Evolutionary conservation across 2,113 vertebrate species (phyloP), one percentile per base, ranked within the genome.

Genomic region (Aepyceros melampus): DNA sequence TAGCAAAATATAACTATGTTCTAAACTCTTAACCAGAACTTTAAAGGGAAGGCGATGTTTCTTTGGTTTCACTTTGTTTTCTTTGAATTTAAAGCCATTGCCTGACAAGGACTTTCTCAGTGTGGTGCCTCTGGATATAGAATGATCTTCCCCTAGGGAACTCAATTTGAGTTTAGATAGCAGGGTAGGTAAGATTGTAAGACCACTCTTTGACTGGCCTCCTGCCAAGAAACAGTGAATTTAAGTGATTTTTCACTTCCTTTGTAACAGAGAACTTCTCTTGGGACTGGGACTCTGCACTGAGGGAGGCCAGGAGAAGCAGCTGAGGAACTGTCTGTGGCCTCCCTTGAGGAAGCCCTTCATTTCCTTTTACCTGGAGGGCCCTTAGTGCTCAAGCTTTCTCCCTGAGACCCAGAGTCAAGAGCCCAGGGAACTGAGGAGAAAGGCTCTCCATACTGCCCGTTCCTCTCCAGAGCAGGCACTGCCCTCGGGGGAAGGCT

Each of bases 201-300:
- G 60, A 81, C 45, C 67, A 90, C 81, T 79, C 81, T 97, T 89
- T 43, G 67, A 92, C 58, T 76, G 74, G 43, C 14, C 40, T 94
- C 58, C 96, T 92, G 43, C 76, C 64, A 95, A 97, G 40, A 93
- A 31, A 81, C 31, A 92, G 76, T 62, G 83, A 55, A 49, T 79
- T 92, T 82, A 71, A 94, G 74, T 87, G 74, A 94, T 90, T 86
- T 97, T 97, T 91, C 33, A 89, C 62, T 94, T 60, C 21, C 55
- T 96, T 85, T 83, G 13, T 94, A 82, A 87, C 92, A 56, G 25
- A 15, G 19, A 93, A 92, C 36, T 95, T 94, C 95, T 97, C 87
- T 67, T 55, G 60, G n/a, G 84, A 92, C 36, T 87, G 87, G 43
- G n/a, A 40, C 53, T 92, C 74, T 43, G 40, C 79, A 55, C n/a